Conservation (phyloP, 2,797 vertebrate genomes). For the Euphonia xanthogaster region DNA sequence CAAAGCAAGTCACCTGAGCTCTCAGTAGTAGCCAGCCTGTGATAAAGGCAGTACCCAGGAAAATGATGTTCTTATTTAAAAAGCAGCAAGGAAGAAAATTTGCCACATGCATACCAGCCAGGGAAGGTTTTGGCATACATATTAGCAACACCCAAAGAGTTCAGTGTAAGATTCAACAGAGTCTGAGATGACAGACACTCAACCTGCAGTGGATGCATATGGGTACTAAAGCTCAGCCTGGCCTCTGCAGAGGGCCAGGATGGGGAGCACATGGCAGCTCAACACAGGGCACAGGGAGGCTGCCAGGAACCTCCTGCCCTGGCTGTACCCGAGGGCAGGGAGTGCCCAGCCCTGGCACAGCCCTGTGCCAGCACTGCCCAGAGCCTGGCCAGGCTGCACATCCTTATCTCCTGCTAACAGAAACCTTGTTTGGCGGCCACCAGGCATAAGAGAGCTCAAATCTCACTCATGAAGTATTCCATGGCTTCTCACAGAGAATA, state of each 20-base stretch:
- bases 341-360: background rate
- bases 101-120: background rate
- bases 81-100: background rate
- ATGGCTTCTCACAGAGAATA: background rate
- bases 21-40: background rate
- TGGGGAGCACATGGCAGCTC: background rate
- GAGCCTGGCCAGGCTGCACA: background rate
- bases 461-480: background rate
- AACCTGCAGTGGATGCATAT: rapidly evolving
- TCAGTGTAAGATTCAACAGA: rapidly evolving
- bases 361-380: background rate
- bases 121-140: background rate
- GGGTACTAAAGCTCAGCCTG: background rate
- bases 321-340: rapidly evolving
- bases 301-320: background rate
- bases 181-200: background rate
- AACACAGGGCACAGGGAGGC: rapidly evolving
- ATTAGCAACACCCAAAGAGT: background rate
- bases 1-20: background rate
- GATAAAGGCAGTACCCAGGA: background rate
- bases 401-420: background rate
- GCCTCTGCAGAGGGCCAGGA: background rate
- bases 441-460: background rate
- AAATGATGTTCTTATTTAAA: background rate
- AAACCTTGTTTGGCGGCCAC: background rate